phyloP scores from a whole-genome alignment of 2,113 vertebrate genomes.

The Bombycilla garrulus region DNA sequence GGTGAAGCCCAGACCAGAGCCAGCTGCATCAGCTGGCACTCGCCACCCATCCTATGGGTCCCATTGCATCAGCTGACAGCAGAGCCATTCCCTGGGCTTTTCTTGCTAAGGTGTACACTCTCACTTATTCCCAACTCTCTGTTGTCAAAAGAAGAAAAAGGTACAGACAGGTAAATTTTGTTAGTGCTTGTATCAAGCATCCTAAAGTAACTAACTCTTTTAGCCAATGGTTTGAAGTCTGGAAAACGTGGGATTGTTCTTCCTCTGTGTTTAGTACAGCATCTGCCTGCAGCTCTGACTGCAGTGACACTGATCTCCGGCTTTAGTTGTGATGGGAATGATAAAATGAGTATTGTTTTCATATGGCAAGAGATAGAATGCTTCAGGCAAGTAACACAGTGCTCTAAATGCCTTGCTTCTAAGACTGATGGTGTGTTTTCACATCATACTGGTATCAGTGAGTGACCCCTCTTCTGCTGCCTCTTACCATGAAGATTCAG shows the following conservation, averaged over 20 bases:
- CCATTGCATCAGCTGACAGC: not conserved
- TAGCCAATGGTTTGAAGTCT: not conserved
- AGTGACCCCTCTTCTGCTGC: not conserved
- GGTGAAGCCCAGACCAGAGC: not conserved
- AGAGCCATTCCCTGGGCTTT: not conserved
- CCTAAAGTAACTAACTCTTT: not conserved
- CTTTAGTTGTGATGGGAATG: not conserved
- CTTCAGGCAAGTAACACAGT: not conserved
- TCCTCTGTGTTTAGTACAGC: not conserved
- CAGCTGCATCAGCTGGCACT: not conserved
- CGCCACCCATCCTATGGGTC: accelerated
- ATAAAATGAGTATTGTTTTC: not conserved
- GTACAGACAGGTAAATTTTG: not conserved
- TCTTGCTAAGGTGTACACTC: not conserved
- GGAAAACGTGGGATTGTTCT: not conserved
- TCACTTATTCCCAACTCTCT: not conserved
- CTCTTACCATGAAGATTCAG: not conserved
- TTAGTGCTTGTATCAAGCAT: not conserved
- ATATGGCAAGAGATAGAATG: not conserved
- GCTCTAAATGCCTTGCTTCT: not conserved
- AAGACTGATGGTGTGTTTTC: not conserved
- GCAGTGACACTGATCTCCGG: not conserved
- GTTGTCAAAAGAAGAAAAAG: not conserved
- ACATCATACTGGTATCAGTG: not conserved
- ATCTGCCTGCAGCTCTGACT: not conserved